Percentiles rank a stretch among this genome's conserved stretches.
phyloP scores from a whole-genome alignment of 1,140 invertebrate genomes.

The Conus betulinus region DNA sequence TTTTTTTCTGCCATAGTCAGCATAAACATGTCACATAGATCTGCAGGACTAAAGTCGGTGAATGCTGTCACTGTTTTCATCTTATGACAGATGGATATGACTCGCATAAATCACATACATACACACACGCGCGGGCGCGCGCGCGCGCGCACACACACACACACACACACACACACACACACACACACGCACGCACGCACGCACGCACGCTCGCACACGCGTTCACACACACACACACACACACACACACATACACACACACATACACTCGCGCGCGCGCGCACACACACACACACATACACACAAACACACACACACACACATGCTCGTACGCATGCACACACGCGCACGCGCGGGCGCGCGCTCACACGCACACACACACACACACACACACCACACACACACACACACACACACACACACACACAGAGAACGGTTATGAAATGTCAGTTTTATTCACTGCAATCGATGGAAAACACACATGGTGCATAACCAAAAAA shows the following conservation, averaged over 20 bases:
- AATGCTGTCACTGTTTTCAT: too few species aligned
- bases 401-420: background rate
- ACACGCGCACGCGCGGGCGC: background rate
- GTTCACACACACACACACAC: slow-evolving; percentile 1
- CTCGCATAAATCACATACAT: background rate
- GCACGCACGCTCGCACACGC: background rate
- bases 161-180: slow-evolving; percentile 6
- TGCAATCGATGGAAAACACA: too few species aligned
- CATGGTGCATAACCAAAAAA: too few species aligned
- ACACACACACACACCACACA: slow-evolving; percentile 12
- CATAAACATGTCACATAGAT: too few species aligned
- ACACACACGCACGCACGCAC: background rate
- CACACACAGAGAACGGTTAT: background rate
- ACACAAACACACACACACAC: background rate
- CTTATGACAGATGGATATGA: too few species aligned
- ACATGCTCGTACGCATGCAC: background rate
- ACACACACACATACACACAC: slow-evolving; percentile 5
- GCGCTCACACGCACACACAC: slow-evolving; percentile 1
- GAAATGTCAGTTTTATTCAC: too few species aligned
- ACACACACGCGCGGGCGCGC: background rate
- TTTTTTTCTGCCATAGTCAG: too few species aligned
- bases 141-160: background rate
- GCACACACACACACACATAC: slow-evolving; percentile 8
- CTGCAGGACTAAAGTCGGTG: too few species aligned
- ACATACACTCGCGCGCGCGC: slow-evolving; percentile 2